Conservation (phyloP, 2,797 vertebrate genomes). For the Bradypus variegatus region DNA sequence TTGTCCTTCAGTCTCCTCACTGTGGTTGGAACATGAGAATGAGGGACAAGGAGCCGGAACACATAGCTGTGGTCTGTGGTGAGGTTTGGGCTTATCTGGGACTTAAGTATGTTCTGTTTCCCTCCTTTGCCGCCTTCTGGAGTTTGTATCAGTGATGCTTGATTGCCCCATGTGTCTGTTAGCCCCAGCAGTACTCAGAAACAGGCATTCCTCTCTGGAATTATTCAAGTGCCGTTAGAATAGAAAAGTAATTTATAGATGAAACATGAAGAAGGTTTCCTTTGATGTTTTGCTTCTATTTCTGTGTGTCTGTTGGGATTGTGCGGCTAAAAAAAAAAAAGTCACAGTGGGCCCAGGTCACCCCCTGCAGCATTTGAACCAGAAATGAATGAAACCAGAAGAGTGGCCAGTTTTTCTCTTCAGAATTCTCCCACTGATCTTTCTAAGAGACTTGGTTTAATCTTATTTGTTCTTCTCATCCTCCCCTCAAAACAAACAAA, state of each 20-base stretch:
- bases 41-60: neutral
- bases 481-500: too few relatives aligned
- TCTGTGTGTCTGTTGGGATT: neutral
- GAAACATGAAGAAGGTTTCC: neutral
- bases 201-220: neutral
- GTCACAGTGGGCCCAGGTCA: neutral
- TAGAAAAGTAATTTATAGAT: neutral
- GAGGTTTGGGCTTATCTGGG: slow-evolving; percentile 38
- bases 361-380: neutral
- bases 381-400: neutral
- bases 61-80: slow-evolving; percentile 1
- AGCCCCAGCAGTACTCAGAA: neutral
- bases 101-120: neutral
- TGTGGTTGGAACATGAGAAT: slow-evolving; percentile 37
- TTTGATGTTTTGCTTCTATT: slow-evolving; percentile 15
- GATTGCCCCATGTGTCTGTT: neutral
- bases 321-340: neutral
- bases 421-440: neutral
- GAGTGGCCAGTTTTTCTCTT: neutral
- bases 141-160: neutral
- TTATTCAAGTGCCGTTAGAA: neutral
- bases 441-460: neutral
- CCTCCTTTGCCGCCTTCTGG: neutral
- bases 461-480: neutral
- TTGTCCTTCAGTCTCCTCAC: slow-evolving; percentile 38